Conservation (phyloP, 1,140 invertebrate genomes). For the Melanaphis sacchari region DNA sequence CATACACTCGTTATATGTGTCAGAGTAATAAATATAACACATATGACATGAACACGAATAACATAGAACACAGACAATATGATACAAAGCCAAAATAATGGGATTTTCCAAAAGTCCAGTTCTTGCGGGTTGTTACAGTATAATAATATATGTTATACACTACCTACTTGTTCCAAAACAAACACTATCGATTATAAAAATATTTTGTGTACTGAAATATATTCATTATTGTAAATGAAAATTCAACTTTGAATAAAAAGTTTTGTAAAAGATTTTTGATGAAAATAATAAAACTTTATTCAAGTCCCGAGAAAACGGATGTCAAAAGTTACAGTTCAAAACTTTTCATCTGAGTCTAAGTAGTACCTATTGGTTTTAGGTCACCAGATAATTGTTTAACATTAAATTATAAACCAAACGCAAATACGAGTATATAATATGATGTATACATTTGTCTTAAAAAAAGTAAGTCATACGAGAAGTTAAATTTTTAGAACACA, state of each 20-base stretch:
- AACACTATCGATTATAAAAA: background rate
- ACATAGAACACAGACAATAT: background rate
- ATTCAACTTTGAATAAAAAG: background rate
- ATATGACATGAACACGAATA: background rate
- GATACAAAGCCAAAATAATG: background rate
- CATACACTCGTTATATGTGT: background rate
- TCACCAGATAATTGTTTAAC: background rate
- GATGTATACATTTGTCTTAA: background rate
- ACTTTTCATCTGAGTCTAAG: background rate
- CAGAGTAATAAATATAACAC: background rate
- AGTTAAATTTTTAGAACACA: background rate
- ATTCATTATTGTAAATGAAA: background rate
- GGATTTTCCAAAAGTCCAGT: background rate
- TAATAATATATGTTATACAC: background rate
- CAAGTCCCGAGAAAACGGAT: background rate
- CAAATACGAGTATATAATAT: background rate
- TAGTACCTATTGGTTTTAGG: background rate
- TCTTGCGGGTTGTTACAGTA: background rate
- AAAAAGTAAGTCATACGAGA: background rate
- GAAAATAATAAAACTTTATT: background rate
- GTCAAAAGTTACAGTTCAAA: slow-evolving; percentile 7
- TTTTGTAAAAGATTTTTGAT: background rate
- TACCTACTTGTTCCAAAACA: background rate
- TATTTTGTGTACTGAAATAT: background rate
- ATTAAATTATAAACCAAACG: background rate